Base-by-base conservation (phyloP, 2,113 vertebrate species). In the Ia io region DNA sequence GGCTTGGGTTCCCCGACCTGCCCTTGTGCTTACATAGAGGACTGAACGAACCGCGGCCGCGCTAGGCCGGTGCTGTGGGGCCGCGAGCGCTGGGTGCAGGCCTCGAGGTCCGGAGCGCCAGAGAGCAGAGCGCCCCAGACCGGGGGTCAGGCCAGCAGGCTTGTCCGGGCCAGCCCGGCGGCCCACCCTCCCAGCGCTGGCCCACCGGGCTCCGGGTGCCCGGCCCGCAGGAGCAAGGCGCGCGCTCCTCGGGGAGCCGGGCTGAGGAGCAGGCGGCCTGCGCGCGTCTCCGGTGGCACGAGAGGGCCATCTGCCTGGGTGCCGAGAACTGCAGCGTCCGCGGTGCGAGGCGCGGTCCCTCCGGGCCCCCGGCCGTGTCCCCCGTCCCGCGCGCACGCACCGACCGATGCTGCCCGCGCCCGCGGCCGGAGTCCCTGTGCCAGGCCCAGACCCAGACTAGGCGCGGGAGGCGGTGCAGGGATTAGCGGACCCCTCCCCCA, bases 261-360 rank as follows among this genome's bases (percentile, higher is more conserved):
- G 83, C 47, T 61, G 85, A 20, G 10, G 69, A 70, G 89, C 89
- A 25, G 35, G 89, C 87, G 87, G 88, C 79, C 90, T 22, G 96
- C 63, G 79, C 23, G 6, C 76, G 76, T 53, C 69, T 42, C 61
- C 40, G 44, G 80, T 90, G 90, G 93, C 97, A 94, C 95, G 73
- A 95, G 95, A 95, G 97, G 96, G 96, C 97, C 97, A 95, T 96
- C 95, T 96, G 97, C 96, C 96, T 94, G 92, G 95, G 88, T 87
- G 90, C 95, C 7, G 95, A 90, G 97, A 97, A 96, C 95, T 96
- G 97, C 97, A 95, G 92, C 77, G 82, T 59, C 95, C 37, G 85
- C 92, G 10, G 76, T 77, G 87, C 89, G 65, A 96, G 94, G 87
- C 88, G 84, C 94, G 84, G 89, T 95, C 91, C 93, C 95, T 84